phyloP scores from a whole-genome alignment of 2,113 vertebrate genomes.

The Pelobates fuscus region DNA sequence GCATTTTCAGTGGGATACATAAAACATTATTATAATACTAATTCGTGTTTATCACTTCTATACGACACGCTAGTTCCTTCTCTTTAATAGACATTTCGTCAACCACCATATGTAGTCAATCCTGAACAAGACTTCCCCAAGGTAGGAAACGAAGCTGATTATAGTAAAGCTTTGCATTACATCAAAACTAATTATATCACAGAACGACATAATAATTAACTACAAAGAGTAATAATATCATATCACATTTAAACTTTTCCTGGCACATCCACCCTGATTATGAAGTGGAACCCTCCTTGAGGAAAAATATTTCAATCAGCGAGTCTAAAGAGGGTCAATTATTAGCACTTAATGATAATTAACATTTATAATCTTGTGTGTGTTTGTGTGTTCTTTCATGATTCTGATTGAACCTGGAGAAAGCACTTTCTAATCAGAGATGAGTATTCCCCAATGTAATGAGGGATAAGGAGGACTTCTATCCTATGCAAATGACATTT shows the following conservation, averaged over 20 bases:
- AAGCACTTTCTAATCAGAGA: slow-evolving; percentile 48
- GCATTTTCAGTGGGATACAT: too few species aligned
- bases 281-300: slow-evolving; percentile 47
- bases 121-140: too few species aligned
- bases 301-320: slow-evolving; percentile 45
- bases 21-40: too few species aligned
- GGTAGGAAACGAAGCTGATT: too few species aligned
- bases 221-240: background rate
- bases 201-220: background rate
- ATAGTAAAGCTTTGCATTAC: background rate
- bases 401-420: slow-evolving; percentile 49
- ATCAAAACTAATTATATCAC: background rate
- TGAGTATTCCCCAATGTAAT: slow-evolving; percentile 33
- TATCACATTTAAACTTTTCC: slow-evolving; percentile 26
- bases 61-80: too few species aligned
- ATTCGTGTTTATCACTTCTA: too few species aligned
- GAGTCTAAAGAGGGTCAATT: slow-evolving; percentile 43
- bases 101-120: too few species aligned
- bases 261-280: slow-evolving; percentile 39
- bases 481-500: slow-evolving; percentile 19
- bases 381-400: slow-evolving; percentile 40
- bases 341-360: slow-evolving; percentile 51
- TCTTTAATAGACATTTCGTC: too few species aligned
- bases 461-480: slow-evolving; percentile 17
- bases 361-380: slow-evolving; percentile 45